These are phyloP conservation scores for Nezara viridula DNA, from an alignment of 2,888 invertebrate species.

Conservation along the genomic window DNA sequence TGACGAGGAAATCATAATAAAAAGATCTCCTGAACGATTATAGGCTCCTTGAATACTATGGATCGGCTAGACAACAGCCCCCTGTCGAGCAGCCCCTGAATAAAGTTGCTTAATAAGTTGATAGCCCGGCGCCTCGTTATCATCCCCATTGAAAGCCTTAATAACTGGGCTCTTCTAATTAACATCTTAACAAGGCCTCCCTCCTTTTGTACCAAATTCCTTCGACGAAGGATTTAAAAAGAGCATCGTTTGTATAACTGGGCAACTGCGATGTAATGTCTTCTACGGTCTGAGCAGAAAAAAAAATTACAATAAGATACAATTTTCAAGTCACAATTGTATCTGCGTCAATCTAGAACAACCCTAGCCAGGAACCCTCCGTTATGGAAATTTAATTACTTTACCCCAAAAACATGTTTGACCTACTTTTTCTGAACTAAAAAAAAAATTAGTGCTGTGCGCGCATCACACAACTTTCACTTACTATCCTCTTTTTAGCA, in stretches of 20 bases:
- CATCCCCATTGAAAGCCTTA: slow-evolving; percentile 17
- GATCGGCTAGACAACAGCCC: background rate
- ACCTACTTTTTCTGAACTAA: no score
- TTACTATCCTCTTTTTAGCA: no score
- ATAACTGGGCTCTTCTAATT: slow-evolving; percentile 27
- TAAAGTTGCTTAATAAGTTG: slow-evolving; percentile 16
- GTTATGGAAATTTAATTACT: no score
- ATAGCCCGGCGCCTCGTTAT: slow-evolving; percentile 11
- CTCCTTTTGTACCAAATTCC: background rate
- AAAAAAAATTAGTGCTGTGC: no score
- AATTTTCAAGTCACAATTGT: no score
- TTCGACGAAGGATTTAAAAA: background rate
- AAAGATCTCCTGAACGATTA: background rate
- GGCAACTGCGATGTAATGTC: background rate
- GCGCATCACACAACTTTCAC: no score
- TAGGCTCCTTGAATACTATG: background rate
- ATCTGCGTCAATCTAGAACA: no score
- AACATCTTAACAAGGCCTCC: slow-evolving; percentile 26
- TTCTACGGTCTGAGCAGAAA: background rate
- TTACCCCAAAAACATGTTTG: no score
- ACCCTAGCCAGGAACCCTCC: no score
- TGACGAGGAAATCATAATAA: background rate
- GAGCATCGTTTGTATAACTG: background rate
- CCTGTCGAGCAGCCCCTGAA: background rate
- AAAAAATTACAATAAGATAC: no score